Conservation (phyloP, 2,888 invertebrate species). For the Papilio demoleus region DNA sequence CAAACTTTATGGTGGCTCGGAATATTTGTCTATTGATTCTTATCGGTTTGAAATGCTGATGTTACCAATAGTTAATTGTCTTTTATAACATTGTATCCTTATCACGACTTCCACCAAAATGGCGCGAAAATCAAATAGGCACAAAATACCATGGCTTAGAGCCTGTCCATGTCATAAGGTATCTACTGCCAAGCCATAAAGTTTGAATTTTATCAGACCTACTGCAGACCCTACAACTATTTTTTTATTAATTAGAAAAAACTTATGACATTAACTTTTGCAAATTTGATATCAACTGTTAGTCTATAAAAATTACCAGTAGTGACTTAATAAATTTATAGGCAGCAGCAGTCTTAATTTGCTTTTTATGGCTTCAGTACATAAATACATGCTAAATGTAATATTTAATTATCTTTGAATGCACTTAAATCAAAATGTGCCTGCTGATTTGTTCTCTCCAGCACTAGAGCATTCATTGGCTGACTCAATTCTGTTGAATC, state of each 20-base stretch:
- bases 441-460: constrained; percentile 53
- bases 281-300: neutral
- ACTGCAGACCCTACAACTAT: no score
- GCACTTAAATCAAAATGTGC: constrained; percentile 70
- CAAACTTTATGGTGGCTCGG: no score
- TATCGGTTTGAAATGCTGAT: no score
- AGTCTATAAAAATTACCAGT: neutral
- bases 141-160: neutral
- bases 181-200: neutral
- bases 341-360: neutral
- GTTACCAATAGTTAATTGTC: no score
- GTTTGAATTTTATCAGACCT: neutral
- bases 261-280: neutral
- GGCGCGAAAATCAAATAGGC: neutral
- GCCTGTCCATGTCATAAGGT: no score
- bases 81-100: no score
- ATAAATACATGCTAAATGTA: neutral
- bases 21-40: no score
- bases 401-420: constrained; percentile 56
- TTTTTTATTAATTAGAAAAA: no score
- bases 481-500: constrained; percentile 51
- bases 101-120: no score
- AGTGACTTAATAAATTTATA: neutral
- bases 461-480: constrained; percentile 47
- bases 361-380: neutral